Evolutionary conservation across 64 coral and sea anemone genomes (phyloP).

Genomic region (Stichodactyla mertensii): DNA sequence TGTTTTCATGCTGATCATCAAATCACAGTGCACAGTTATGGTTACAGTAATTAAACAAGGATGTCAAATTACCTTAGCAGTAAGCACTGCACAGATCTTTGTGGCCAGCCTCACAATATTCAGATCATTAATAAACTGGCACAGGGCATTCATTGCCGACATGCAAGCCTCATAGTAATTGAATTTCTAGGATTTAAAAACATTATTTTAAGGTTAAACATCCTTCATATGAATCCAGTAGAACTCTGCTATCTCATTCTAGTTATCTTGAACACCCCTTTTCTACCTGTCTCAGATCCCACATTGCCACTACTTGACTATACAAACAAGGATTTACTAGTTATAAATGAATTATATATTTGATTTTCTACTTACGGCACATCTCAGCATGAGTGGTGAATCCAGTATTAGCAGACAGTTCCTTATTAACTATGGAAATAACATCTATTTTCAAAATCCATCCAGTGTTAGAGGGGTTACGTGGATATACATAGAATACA

Average conservation of each 20-base stretch:
- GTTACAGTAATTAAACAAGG: background rate
- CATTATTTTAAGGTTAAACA: background rate
- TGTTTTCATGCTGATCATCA: too few relatives aligned
- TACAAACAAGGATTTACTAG: too few relatives aligned
- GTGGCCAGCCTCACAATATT: constrained; percentile 22
- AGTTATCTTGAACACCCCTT: too few relatives aligned
- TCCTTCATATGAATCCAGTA: too few relatives aligned
- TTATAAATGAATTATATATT: background rate
- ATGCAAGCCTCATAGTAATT: constrained; percentile 30
- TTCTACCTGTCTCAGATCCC: too few relatives aligned
- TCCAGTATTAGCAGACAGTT: constrained; percentile 85
- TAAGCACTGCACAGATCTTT: constrained; percentile 47
- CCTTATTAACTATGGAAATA: constrained; percentile 55
- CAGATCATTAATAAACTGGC: constrained; percentile 26
- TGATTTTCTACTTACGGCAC: constrained; percentile 51
- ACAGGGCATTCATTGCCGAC: constrained; percentile 44
- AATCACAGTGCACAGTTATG: too few relatives aligned
- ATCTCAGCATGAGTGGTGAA: constrained; percentile 54
- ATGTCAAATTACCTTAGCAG: constrained; percentile 29
- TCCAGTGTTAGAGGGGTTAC: background rate
- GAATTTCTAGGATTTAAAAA: constrained; percentile 16
- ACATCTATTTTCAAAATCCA: background rate
- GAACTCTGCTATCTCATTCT: too few relatives aligned
- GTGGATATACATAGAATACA: background rate
- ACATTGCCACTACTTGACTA: too few relatives aligned